Conservation (phyloP, 2,113 vertebrate genomes). For the Indicator maculatus region DNA sequence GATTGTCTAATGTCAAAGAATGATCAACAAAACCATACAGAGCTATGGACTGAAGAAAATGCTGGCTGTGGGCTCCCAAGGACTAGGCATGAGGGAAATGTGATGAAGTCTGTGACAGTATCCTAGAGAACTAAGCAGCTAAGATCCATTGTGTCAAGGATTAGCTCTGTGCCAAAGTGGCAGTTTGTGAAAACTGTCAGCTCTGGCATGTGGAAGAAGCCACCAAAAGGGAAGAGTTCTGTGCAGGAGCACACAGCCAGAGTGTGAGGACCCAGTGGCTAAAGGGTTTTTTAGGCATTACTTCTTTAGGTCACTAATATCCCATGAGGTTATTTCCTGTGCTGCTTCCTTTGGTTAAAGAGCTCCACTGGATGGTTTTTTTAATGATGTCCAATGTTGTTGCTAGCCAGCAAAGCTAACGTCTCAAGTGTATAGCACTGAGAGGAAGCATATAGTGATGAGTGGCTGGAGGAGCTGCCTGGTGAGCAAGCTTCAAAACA, state of each 20-base stretch:
- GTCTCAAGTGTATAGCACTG: neutral
- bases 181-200: neutral
- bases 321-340: neutral
- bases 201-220: neutral
- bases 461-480: neutral
- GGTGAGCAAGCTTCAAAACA: slow-evolving; percentile 23
- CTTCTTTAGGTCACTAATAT: neutral
- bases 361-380: neutral
- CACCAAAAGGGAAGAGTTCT: neutral
- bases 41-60: neutral
- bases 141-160: neutral
- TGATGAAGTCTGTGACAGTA: neutral
- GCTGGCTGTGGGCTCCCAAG: neutral
- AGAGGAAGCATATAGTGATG: neutral
- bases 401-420: neutral
- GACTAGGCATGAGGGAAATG: neutral
- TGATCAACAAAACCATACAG: slow-evolving; percentile 1
- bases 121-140: neutral
- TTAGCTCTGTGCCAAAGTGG: neutral
- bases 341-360: neutral
- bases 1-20: neutral
- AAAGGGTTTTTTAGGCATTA: neutral
- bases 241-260: neutral
- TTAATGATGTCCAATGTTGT: neutral
- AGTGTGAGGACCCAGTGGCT: neutral